Evolutionary conservation across 1,140 invertebrate species (phyloP).

Genomic region (Ridgeia piscesae): DNA sequence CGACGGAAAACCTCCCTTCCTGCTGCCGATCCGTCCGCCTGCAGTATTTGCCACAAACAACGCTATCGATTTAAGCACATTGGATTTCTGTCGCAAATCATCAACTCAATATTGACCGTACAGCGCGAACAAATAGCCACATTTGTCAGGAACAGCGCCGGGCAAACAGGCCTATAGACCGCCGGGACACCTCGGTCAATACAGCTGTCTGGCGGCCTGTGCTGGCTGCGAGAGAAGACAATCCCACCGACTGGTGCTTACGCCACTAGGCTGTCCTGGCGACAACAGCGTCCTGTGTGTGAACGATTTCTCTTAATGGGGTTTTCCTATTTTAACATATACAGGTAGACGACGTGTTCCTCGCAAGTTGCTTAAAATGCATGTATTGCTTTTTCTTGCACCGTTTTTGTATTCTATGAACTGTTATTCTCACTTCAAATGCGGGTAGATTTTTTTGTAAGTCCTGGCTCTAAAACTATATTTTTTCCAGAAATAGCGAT

Average conservation of each 20-base stretch:
- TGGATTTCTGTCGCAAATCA: constrained; percentile 1
- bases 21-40: not conserved
- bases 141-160: not conserved
- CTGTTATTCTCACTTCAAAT: no score
- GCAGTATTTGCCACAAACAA: constrained; percentile 9
- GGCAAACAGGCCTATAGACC: not conserved
- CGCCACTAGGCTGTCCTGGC: not conserved
- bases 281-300: no score
- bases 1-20: not conserved
- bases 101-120: not conserved
- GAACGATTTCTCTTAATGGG: no score
- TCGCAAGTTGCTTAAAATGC: no score
- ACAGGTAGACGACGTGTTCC: no score
- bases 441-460: no score
- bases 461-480: no score
- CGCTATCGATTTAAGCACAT: not conserved
- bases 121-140: not conserved
- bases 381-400: no score
- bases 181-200: not conserved
- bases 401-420: no score
- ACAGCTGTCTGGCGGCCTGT: not conserved
- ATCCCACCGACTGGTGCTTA: not conserved
- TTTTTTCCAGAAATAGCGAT: not conserved
- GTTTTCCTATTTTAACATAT: no score
- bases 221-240: not conserved